Percentiles rank a stretch among this genome's conserved stretches.
Evolutionary conservation across 2,888 invertebrate species (phyloP).

Genomic region (Spodoptera picta): DNA sequence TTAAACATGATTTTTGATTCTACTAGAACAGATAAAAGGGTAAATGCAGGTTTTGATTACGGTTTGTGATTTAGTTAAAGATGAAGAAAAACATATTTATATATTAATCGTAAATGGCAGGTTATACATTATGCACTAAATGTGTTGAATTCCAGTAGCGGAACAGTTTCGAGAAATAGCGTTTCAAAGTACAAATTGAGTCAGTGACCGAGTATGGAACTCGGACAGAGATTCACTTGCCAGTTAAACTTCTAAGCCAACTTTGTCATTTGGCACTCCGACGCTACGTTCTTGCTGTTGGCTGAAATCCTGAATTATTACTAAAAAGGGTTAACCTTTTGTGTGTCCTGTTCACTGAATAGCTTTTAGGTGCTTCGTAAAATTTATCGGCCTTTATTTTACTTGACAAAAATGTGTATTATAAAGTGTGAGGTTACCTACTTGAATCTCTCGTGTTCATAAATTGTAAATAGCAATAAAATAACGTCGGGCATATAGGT

Average conservation of each 20-base stretch:
- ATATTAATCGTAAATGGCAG: not conserved
- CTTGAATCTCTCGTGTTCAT: constrained; percentile 12
- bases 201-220: constrained; percentile 48
- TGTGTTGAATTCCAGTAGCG: not conserved
- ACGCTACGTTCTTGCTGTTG: constrained; percentile 36
- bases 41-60: not conserved
- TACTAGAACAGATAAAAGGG: constrained; percentile 4
- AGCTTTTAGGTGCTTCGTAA: constrained; percentile 25
- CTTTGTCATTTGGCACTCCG: constrained; percentile 68
- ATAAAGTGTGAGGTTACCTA: not conserved
- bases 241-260: constrained; percentile 62
- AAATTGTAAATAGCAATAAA: constrained; percentile 13
- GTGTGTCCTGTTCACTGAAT: constrained; percentile 24
- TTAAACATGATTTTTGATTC: constrained; percentile 27
- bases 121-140: not conserved
- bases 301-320: constrained; percentile 54
- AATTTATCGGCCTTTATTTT: constrained; percentile 18
- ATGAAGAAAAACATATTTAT: too few relatives aligned
- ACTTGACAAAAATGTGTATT: not conserved
- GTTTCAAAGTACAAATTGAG: constrained; percentile 53
- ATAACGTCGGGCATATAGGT: constrained; percentile 57
- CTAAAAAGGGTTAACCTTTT: constrained; percentile 49
- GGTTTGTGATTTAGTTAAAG: not conserved
- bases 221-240: constrained; percentile 50
- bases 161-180: constrained; percentile 17